Base-by-base conservation (phyloP, 2,113 vertebrate genomes). In the Ascaphus truei region DNA sequence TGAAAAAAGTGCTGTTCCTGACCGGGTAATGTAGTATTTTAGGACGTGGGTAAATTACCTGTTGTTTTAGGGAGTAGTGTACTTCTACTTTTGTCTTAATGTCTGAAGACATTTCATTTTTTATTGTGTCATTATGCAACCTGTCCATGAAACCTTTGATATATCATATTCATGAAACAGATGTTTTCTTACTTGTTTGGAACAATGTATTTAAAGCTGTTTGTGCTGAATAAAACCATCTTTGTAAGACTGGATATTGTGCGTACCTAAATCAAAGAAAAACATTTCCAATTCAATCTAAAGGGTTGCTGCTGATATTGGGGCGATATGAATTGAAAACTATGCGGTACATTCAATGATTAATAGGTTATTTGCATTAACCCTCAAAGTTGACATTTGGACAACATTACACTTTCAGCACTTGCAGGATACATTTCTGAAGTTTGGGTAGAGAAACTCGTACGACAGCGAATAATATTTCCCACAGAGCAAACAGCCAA, bases 121-220 rank as follows among this genome's bases (percentile, higher is more conserved):
- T 85, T 86, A 86, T 85, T 85, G 86, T 91, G 85, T 82, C 86
- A 84, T 82, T 91, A 84, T 80, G 73, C 81, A 85, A 75, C 82
- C 76, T 84, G 67, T 75, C 73, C 75, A 81, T 85, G 78, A 87
- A 77, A 86, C 84, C 82, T 90, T 91, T 85, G 88, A 89, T 85
- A 88, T 83, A 87, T 86, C 77, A 77, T 82, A 82, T 82, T 81
- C 84, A 84, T 86, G 86, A 81, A 79, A 78, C 76, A 81, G 77
- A 79, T 83, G 83, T 80, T 86, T 88, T 88, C 80, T 72, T 86
- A 81, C 87, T 89, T 91, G 88, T 91, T 88, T 84, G 83, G 81
- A 87, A 71, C 89, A 89, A 86, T 87, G 85, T 90, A 86, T 89
- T 88, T 87, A 89, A 88, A 89, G 63, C 83, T 89, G 82, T 85